Evolutionary conservation across 2,888 invertebrate genomes (phyloP).

Genomic region (Pemphredon lugubris): DNA sequence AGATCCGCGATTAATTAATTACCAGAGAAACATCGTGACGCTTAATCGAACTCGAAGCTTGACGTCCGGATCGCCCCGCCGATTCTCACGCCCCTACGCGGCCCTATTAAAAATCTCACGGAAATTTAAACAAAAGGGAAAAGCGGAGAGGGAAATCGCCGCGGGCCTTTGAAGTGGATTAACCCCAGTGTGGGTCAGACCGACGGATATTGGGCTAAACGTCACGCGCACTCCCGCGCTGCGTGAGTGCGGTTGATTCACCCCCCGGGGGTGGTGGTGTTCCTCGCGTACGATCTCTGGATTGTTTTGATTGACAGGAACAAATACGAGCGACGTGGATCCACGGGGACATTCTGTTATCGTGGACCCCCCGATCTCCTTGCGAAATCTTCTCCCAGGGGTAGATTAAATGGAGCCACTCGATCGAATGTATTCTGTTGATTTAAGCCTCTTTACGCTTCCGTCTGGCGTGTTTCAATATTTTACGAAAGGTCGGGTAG

Average conservation of each 20-base stretch:
- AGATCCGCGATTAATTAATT: no score
- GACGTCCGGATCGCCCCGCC: background rate
- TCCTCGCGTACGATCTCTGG: conserved; percentile 50
- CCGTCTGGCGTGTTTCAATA: background rate
- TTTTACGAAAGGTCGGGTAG: conserved; percentile 4
- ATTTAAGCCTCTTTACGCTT: background rate
- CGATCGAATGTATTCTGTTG: conserved; percentile 9
- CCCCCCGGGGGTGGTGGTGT: conserved; percentile 39
- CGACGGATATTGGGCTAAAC: conserved; percentile 64
- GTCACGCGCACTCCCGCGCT: conserved; percentile 44
- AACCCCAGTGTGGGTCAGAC: conserved; percentile 60
- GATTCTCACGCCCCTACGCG: conserved; percentile 1
- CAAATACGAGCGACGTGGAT: conserved; percentile 62
- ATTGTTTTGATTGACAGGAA: conserved; percentile 72
- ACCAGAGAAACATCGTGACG: no score
- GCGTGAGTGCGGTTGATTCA: conserved; percentile 39
- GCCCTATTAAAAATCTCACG: conserved; percentile 12
- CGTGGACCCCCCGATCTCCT: conserved; percentile 37
- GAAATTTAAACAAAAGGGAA: conserved; percentile 10
- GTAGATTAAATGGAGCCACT: conserved; percentile 36
- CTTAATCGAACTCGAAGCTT: no score
- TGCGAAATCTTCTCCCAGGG: conserved; percentile 31
- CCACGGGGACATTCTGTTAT: conserved; percentile 58
- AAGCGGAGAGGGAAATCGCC: conserved; percentile 7
- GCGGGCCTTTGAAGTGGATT: conserved; percentile 65